phyloP scores from a whole-genome alignment of 2,113 vertebrate species.

The Entosphenus tridentatus region DNA sequence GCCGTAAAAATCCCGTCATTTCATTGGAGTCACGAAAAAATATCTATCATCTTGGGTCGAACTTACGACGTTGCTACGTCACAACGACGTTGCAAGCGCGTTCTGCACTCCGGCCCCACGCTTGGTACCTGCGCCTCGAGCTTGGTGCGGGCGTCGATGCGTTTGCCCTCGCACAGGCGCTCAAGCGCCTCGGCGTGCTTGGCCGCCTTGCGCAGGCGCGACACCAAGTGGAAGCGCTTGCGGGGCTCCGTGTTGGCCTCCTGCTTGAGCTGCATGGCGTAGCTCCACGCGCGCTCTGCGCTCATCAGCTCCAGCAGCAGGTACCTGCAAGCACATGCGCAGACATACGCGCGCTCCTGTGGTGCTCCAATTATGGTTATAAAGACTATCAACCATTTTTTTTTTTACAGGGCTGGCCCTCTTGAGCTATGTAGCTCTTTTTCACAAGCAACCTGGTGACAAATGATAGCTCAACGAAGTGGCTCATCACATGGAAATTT shows the following conservation, averaged over 20 bases:
- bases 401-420: not conserved
- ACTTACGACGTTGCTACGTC: too few relatives aligned
- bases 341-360: not conserved
- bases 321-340: constrained; percentile 26
- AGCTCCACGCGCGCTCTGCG: constrained; percentile 88
- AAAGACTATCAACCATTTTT: not conserved
- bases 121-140: constrained; percentile 65
- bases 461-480: not conserved
- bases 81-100: too few relatives aligned
- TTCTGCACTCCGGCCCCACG: not conserved
- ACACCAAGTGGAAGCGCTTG: constrained; percentile 72
- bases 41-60: too few relatives aligned
- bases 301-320: constrained; percentile 81
- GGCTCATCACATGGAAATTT: too few relatives aligned
- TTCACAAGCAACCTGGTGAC: not conserved
- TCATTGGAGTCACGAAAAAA: too few relatives aligned
- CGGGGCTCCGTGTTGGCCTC: constrained; percentile 89
- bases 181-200: constrained; percentile 73
- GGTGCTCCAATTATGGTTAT: not conserved
- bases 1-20: too few relatives aligned
- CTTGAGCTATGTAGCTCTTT: not conserved
- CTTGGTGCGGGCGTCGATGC: constrained; percentile 86
- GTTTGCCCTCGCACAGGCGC: constrained; percentile 61
- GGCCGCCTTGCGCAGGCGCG: constrained; percentile 69
- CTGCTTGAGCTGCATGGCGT: constrained; percentile 95